These are phyloP conservation scores for Eristalis intricaria DNA, from an alignment of 2,888 invertebrate genomes.

Conservation along the genomic window DNA sequence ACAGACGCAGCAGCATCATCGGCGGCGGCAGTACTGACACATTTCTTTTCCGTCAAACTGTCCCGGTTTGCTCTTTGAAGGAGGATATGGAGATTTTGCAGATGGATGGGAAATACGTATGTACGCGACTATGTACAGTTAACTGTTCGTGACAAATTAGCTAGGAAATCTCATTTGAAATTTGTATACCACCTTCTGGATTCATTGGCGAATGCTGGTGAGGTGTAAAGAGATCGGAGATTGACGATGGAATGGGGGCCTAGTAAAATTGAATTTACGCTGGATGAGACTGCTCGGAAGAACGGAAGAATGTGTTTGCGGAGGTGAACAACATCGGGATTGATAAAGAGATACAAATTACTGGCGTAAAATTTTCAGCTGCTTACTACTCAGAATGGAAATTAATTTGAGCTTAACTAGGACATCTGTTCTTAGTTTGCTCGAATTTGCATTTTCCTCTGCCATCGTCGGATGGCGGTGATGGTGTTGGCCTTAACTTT, in stretches of 20 bases:
- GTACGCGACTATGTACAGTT: constrained; percentile 1
- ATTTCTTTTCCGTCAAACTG: neutral
- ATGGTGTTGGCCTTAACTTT: neutral
- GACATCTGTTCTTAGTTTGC: neutral
- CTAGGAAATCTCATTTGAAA: constrained; percentile 48
- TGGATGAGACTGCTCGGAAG: no score
- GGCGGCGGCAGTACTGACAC: neutral
- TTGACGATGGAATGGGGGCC: no score
- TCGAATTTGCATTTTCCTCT: neutral
- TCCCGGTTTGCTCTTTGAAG: neutral
- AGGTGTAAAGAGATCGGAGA: neutral
- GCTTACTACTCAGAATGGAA: constrained; percentile 6
- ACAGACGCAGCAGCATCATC: constrained; percentile 36
- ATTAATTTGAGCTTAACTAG: constrained; percentile 12
- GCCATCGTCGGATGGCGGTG: neutral
- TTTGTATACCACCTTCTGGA: neutral
- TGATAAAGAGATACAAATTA: constrained; percentile 46
- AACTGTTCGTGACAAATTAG: constrained; percentile 57
- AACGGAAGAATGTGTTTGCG: neutral
- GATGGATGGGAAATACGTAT: constrained; percentile 16
- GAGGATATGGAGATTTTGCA: constrained; percentile 10
- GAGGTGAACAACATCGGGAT: neutral
- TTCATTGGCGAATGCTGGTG: neutral
- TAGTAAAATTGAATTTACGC: constrained; percentile 31
- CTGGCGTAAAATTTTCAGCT: constrained; percentile 25